A percentile compares a stretch with the other conserved stretches of the same genome.
These are phyloP conservation scores for Amphimallon solstitiale DNA, from an alignment of 2,888 invertebrate species.

Conservation along the genomic window DNA sequence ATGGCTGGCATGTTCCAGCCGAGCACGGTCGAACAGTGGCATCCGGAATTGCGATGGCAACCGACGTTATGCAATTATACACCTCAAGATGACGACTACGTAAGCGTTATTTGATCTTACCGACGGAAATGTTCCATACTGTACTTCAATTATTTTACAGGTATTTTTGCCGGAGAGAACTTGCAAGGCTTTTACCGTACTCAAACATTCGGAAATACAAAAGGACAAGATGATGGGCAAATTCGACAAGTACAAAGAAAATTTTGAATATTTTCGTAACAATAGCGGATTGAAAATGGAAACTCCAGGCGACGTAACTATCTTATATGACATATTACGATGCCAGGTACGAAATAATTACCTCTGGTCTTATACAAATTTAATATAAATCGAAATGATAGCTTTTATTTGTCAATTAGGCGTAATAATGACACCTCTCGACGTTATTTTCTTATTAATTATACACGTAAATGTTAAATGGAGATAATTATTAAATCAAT, in stretches of 20 bases:
- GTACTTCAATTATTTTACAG: background rate
- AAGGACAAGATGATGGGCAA: conserved; percentile 15
- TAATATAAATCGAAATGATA: no score
- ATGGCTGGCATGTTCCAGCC: conserved; percentile 77
- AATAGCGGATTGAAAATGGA: conserved; percentile 9
- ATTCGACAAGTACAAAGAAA: background rate
- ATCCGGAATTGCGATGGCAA: conserved; percentile 72
- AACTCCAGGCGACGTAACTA: conserved; percentile 12
- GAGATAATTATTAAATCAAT: no score
- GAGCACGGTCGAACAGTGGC: conserved; percentile 67
- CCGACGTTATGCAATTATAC: conserved; percentile 62
- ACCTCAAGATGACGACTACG: conserved; percentile 10
- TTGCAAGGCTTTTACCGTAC: background rate
- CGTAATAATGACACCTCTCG: no score
- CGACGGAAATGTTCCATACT: background rate
- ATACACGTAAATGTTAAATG: no score
- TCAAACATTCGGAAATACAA: conserved; percentile 12
- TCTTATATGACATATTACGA: conserved; percentile 18
- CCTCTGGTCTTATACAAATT: no score
- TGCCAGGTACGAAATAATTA: no score
- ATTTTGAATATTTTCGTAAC: conserved; percentile 2
- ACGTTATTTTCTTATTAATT: no score
- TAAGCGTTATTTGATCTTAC: background rate
- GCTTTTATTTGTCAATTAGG: no score
- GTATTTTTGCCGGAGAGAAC: conserved; percentile 12